Conservation (phyloP, 1,140 invertebrate species). For the Telenomus remus region DNA sequence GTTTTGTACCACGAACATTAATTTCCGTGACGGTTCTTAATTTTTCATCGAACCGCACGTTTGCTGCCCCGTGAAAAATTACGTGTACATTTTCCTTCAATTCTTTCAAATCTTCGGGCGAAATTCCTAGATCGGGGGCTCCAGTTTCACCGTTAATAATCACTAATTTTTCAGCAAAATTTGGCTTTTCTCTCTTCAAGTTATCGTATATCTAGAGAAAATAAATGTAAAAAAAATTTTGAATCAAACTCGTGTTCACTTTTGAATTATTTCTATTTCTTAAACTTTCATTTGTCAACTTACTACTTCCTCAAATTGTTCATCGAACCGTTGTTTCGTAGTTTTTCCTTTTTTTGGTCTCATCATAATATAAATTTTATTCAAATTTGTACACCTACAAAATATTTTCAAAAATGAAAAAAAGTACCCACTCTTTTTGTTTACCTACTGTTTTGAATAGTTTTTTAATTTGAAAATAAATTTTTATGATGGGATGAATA, state of each 20-base stretch:
- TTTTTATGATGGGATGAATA: too few species aligned
- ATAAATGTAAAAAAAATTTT: conserved; percentile 1
- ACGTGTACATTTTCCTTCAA: conserved; percentile 76
- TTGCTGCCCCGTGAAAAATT: conserved; percentile 93
- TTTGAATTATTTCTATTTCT: too few species aligned
- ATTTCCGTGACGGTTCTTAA: conserved; percentile 79
- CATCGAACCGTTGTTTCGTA: conserved; percentile 76
- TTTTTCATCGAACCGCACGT: conserved; percentile 91
- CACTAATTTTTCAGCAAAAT: conserved; percentile 76
- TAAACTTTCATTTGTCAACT: too few species aligned
- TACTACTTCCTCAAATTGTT: conserved; percentile 77
- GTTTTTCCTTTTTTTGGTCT: conserved; percentile 82
- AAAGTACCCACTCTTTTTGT: too few species aligned
- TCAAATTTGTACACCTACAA: conserved; percentile 80
- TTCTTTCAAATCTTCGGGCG: conserved; percentile 70
- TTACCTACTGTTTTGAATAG: background rate
- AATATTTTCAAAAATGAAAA: too few species aligned
- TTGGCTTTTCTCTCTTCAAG: conserved; percentile 69
- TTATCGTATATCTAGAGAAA: conserved; percentile 28
- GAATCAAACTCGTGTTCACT: too few species aligned
- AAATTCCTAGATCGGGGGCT: conserved; percentile 77
- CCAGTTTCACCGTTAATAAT: conserved; percentile 80
- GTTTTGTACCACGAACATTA: conserved; percentile 79
- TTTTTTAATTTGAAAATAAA: background rate
- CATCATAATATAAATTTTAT: conserved; percentile 81